Evolutionary conservation across 2,797 vertebrate species (phyloP).

Genomic region (Chiroxiphia lanceolata): DNA sequence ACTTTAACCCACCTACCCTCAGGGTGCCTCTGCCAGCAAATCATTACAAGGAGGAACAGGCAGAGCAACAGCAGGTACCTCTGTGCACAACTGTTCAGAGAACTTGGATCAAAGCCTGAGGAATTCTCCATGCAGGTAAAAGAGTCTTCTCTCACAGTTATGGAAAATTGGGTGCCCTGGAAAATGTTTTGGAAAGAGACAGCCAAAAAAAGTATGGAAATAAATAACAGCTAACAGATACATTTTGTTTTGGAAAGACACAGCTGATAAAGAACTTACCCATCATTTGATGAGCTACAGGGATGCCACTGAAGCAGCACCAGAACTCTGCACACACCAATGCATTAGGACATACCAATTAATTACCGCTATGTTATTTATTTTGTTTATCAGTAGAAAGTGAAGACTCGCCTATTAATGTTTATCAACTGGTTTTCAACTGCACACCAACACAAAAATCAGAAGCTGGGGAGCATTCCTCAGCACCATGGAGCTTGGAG

Average conservation of each 20-base stretch:
- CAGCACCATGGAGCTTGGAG: neutral
- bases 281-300: neutral
- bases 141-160: neutral
- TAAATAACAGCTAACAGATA: neutral
- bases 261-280: neutral
- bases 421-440: neutral
- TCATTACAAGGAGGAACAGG: neutral
- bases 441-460: neutral
- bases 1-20: neutral
- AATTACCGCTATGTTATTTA: neutral
- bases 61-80: neutral
- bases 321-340: neutral
- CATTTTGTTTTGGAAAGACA: neutral
- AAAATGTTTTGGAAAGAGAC: fast-evolving
- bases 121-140: neutral
- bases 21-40: neutral
- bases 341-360: too few relatives aligned
- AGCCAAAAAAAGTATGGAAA: neutral
- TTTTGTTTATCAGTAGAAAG: neutral
- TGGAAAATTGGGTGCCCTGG: fast-evolving
- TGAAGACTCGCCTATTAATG: neutral
- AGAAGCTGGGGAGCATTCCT: neutral
- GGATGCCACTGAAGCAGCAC: neutral
- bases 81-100: too few relatives aligned
- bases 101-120: neutral